Percentiles rank a stretch among this genome's conserved stretches.
These are phyloP conservation scores for Nudaria mundana DNA, from an alignment of 2,888 invertebrate species.

Conservation along the genomic window DNA sequence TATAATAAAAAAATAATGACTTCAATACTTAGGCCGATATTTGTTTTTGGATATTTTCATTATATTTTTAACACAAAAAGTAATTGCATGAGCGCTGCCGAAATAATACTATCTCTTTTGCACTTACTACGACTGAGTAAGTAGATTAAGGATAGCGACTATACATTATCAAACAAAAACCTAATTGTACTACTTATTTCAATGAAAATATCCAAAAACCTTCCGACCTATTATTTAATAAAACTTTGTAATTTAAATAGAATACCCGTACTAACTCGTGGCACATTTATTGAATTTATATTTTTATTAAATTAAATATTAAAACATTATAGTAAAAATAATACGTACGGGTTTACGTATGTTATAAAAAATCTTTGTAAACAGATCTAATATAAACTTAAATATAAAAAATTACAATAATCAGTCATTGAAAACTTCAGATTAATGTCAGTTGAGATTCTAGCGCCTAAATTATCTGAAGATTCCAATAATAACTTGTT, in stretches of 20 bases:
- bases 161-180: slow-evolving; percentile 6
- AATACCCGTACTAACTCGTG: slow-evolving; percentile 74
- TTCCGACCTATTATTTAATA: slow-evolving; percentile 28
- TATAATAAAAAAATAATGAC: slow-evolving; percentile 45
- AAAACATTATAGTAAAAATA: slow-evolving; percentile 30
- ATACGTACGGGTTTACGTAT: slow-evolving; percentile 50
- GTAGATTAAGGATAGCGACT: slow-evolving; percentile 43
- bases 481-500: slow-evolving; percentile 61
- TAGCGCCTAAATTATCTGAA: slow-evolving; percentile 69
- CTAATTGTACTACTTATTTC: not conserved
- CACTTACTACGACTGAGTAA: slow-evolving; percentile 49
- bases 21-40: slow-evolving; percentile 38
- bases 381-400: slow-evolving; percentile 63
- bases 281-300: slow-evolving; percentile 56
- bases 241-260: slow-evolving; percentile 47
- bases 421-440: slow-evolving; percentile 80
- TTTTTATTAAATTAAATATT: slow-evolving; percentile 40
- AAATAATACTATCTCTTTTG: slow-evolving; percentile 39
- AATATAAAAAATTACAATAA: slow-evolving; percentile 35
- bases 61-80: not conserved
- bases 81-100: slow-evolving; percentile 25
- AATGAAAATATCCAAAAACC: slow-evolving; percentile 21
- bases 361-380: slow-evolving; percentile 37
- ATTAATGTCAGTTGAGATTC: slow-evolving; percentile 66
- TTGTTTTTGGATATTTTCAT: slow-evolving; percentile 16